Evolutionary conservation across 2,113 vertebrate species (phyloP), one percentile per base, ranked within the genome.

Genomic region (Pygoscelis adeliae): DNA sequence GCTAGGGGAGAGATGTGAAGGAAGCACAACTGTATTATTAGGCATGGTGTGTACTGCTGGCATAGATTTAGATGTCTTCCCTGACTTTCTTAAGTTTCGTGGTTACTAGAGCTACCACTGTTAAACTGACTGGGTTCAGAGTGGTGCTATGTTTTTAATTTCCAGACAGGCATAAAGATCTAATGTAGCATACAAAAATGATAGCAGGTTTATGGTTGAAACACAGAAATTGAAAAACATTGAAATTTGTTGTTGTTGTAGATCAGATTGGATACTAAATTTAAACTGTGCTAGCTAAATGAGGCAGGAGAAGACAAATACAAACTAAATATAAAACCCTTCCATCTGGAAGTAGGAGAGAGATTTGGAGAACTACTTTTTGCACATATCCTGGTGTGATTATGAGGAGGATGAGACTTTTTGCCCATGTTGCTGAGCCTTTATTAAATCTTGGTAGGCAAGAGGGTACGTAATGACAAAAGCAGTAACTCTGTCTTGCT

Each of bases 201-300:
- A 9, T 23, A n/a, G 29, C 21, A 74, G 49, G 27, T 77, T 76
- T 72, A 25, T 76, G 36, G 15, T 30, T 86, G 70, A 76, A 89
- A 67, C 63, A 67, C 19, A 74, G 42, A 87, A 84, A 63, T 29
- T 53, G 19, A 89, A 71, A 86, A 81, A 34, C 49, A 53, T 16
- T 89, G 53, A 74, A 59, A 78, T 79, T 85, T 69, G 5, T 50
- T 76, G 49, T 78, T 90, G 44, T 19, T 50, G 22, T 52, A 63
- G 26, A 79, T 93, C 52, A 92, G 74, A 73, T 52, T 85, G 66
- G 53, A 61, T 71, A 61, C 70, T 93, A 86, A 88, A 86, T 92
- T 92, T 92, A 90, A 67, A 91, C 55, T 67, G 13, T 83, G 23
- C 58, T 90, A 83, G 53, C 79, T 92, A 89, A 93, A 93, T 95